Evolutionary conservation across 2,888 invertebrate species (phyloP), one percentile per base, ranked within the genome.

Genomic region (Campoletis raptor): DNA sequence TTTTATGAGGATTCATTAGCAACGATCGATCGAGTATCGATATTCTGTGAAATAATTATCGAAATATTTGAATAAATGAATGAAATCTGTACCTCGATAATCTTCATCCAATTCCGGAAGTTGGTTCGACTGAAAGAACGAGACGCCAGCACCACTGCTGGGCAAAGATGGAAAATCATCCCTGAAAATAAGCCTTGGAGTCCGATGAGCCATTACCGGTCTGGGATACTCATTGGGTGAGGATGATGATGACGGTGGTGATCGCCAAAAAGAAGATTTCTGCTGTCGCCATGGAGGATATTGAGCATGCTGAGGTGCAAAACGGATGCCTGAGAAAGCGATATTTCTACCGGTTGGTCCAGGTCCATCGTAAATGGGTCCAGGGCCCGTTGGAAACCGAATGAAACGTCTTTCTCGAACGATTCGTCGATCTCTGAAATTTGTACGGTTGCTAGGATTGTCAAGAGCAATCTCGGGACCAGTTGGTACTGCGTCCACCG

Each of bases 131-230:
- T 93, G 93, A 79, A 94, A 94, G 84, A 94, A 93, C 18, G 90
- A 91, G 72, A 89, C 89, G 57, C 91, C 90, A 80, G 90, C 89
- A 5, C 91, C 91, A 40, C 90, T 90, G 37, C 89, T 91, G 12
- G 91, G 90, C 24, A 91, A 89, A 2, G 92, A 89, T 21, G 93
- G 91, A 83, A 93, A 93, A 64, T 94, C 94, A 76, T 94, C 94
- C 5, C 94, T 92, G 78, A 94, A 94, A 57, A 94, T 93, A 12
- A 94, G 85, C 70, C 94, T 88, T 2, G 94, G 94, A 3, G 93
- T 93, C 69, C 94, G 91, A 83, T 94, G 94, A 2, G 92, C 92
- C 94, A 94, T 94, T 37, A 93, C 93, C n/a, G 93, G 94, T 72
- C 92, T 89, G 4, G 90, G 69, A 61, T 89, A 89, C 42, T 90